Evolutionary conservation across 2,113 vertebrate species (phyloP).

Genomic region (Tupaia tana): DNA sequence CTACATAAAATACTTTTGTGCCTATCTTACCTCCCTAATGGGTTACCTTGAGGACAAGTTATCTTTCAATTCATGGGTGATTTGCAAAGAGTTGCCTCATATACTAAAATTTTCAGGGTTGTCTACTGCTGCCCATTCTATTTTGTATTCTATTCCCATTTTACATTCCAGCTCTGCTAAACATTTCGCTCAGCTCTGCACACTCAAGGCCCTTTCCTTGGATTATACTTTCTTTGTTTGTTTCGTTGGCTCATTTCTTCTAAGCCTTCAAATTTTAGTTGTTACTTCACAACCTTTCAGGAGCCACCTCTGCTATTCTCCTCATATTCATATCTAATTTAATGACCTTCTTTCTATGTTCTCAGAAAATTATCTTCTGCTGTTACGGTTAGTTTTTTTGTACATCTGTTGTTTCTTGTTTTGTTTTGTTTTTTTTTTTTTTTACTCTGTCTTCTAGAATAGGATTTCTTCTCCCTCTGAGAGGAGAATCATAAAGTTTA

Average conservation of each 20-base stretch:
- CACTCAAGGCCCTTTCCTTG: neutral
- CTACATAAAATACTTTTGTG: neutral
- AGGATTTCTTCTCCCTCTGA: neutral
- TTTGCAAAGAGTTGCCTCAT: neutral
- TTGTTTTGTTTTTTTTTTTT: neutral
- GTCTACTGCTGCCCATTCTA: accelerated
- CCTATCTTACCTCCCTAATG: neutral
- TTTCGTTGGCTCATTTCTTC: neutral
- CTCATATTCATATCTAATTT: neutral
- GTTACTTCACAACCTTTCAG: neutral
- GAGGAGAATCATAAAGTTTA: neutral
- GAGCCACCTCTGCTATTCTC: neutral
- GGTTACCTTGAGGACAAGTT: neutral
- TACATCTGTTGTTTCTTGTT: neutral
- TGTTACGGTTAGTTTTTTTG: neutral
- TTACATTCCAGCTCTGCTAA: neutral
- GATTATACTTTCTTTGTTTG: no score
- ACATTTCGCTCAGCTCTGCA: neutral
- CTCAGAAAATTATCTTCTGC: neutral
- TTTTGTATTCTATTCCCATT: neutral
- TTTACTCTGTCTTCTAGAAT: neutral
- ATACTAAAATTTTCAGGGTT: neutral
- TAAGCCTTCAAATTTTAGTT: neutral
- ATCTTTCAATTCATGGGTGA: neutral
- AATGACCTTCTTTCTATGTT: neutral